phyloP scores from a whole-genome alignment of 2,888 invertebrate species.

The Digitonthophagus gazella region DNA sequence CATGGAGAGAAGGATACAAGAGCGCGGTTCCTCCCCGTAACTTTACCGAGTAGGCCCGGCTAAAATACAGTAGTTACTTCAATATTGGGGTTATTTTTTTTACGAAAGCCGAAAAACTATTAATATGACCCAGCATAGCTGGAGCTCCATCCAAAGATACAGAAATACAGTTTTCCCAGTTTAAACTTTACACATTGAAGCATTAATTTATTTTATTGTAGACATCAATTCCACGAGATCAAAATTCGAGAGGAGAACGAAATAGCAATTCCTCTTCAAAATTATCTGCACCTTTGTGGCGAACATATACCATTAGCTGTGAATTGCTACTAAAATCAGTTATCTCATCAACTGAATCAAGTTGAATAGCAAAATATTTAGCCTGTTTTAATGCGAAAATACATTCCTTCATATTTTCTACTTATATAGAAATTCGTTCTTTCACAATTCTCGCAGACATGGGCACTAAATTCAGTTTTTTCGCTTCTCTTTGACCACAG shows the following conservation, averaged over 20 bases:
- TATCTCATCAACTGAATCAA: slow-evolving; percentile 34
- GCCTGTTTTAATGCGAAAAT: slow-evolving; percentile 32
- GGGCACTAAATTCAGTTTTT: slow-evolving; percentile 31
- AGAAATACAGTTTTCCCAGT: slow-evolving; percentile 34
- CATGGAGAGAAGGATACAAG: too few relatives aligned
- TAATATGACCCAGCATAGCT: slow-evolving; percentile 34
- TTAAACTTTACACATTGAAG: slow-evolving; percentile 27
- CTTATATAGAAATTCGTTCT: slow-evolving; percentile 27
- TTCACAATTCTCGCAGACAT: slow-evolving; percentile 31
- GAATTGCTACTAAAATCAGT: slow-evolving; percentile 34
- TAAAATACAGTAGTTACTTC: slow-evolving; percentile 27
- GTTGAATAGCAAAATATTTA: slow-evolving; percentile 34
- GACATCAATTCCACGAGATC: slow-evolving; percentile 32
- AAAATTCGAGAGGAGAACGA: slow-evolving; percentile 32
- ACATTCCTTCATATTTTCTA: slow-evolving; percentile 35
- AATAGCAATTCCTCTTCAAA: slow-evolving; percentile 33
- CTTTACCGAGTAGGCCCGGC: too few relatives aligned
- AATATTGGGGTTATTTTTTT: slow-evolving; percentile 34
- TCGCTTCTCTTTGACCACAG: slow-evolving; percentile 30
- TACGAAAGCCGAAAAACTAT: slow-evolving; percentile 35
- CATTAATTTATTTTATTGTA: slow-evolving; percentile 33
- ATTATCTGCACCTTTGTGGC: slow-evolving; percentile 19
- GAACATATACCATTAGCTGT: slow-evolving; percentile 21
- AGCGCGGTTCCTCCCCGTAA: too few relatives aligned
- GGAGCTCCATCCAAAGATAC: slow-evolving; percentile 34